Conservation (phyloP, 2,797 vertebrate genomes). For the Pempheris klunzingeri region DNA sequence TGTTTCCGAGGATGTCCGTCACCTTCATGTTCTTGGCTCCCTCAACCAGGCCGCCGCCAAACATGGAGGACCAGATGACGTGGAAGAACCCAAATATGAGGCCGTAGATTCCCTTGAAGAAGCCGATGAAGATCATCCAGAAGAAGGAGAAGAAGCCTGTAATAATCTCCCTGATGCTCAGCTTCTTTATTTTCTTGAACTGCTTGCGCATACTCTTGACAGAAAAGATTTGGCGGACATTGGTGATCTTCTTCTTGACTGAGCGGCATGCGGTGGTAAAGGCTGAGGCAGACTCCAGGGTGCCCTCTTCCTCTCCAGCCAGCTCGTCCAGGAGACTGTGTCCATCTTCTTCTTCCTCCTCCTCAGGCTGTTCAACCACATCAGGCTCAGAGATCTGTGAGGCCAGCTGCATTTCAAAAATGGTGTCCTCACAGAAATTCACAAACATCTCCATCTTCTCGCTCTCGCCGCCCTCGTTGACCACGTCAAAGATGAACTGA, state of each 20-base stretch:
- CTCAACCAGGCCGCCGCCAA: constrained; percentile 96
- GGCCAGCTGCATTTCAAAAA: constrained; percentile 99
- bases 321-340: constrained; percentile 85
- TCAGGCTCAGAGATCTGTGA: constrained; percentile 97
- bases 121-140: constrained; percentile 93
- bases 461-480: constrained; percentile 97
- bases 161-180: constrained; percentile 92
- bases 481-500: constrained; percentile 99
- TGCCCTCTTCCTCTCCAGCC: constrained; percentile 83
- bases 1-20: constrained; percentile 97
- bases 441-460: constrained; percentile 99
- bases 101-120: constrained; percentile 90
- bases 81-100: constrained; percentile 95
- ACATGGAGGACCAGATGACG: constrained; percentile 95
- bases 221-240: constrained; percentile 86
- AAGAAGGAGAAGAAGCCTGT: constrained; percentile 93
- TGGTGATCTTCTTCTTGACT: constrained; percentile 85
- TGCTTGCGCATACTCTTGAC: constrained; percentile 91
- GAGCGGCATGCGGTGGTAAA: constrained; percentile 90
- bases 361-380: constrained; percentile 86
- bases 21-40: constrained; percentile 99
- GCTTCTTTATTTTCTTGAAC: constrained; percentile 92
- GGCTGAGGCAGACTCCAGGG: constrained; percentile 90
- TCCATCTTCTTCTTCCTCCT: constrained; percentile 89
- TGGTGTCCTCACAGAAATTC: constrained; percentile 99